Evolutionary conservation across 2,797 vertebrate species (phyloP), one percentile per base, ranked within the genome.

Genomic region (Tarsius wallacei): DNA sequence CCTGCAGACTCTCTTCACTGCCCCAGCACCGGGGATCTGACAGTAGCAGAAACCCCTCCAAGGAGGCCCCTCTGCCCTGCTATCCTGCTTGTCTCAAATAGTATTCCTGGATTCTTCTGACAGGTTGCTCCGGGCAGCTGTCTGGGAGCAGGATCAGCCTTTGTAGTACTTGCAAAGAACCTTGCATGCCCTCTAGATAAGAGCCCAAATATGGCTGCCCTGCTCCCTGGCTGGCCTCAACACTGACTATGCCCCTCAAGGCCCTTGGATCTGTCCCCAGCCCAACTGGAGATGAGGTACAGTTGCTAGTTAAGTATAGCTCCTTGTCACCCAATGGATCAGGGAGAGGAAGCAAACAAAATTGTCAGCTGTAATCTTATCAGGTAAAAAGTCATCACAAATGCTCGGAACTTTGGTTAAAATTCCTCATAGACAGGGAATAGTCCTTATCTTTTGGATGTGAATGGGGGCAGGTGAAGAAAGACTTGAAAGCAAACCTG

Each of bases 361-460:
- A 74, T 55, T 36, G 53, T 26, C 24, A 80, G 26, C n/a, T 90
- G 63, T 78, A 24, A 77, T 90, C 68, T 26, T 76, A 78, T 64
- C 68, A 95, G 24, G 85, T 63, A 51, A 26, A 85, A 93, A 80
- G 53, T 24, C n/a, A 68, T 26, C 22, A 33, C 47, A 70, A 81
- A 96, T 63, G 80, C 9, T 26, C 26, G 92, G 80, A 74, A 22
- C 31, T 80, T 36, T 90, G 33, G 28, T 57, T 93, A 22, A 85
- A 81, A 11, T 24, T 8, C 49, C 36, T 51, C 19, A 21, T 1
- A 81, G n/a, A 36, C 13, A 22, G 17, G 53, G 42, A 42, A 42
- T 42, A n/a, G 28, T 63, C 26, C n/a, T 85, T 31, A 82, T 64
- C 31, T 87, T 93, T 71, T 91, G 66, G 63, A 76, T n/a, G 14